These are phyloP conservation scores for Drosophila quadrilineata DNA, from an alignment of 1,140 invertebrate genomes.

Conservation along the genomic window DNA sequence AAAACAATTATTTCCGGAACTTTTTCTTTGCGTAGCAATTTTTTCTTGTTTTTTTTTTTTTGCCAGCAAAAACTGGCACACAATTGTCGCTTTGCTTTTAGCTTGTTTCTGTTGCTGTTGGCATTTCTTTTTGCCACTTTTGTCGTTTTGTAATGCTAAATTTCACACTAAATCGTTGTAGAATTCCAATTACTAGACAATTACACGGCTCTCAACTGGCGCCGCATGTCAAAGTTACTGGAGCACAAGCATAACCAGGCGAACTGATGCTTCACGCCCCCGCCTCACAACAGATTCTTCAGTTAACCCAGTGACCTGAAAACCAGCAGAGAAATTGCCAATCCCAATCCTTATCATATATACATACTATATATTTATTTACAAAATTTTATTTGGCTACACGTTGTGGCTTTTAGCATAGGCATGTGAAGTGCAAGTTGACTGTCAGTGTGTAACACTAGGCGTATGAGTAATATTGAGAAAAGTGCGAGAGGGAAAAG, in stretches of 20 bases:
- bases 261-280: too few relatives aligned
- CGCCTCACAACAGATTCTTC: background rate
- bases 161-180: constrained; percentile 69
- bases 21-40: constrained; percentile 49
- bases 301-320: constrained; percentile 63
- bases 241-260: constrained; percentile 4
- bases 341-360: too few relatives aligned
- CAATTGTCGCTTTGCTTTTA: constrained; percentile 26
- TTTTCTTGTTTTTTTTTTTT: too few relatives aligned
- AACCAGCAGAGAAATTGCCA: constrained; percentile 57
- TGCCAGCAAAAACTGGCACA: constrained; percentile 49
- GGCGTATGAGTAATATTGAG: constrained; percentile 45
- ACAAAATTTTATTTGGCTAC: constrained; percentile 4
- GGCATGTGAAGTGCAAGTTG: constrained; percentile 50
- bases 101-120: constrained; percentile 32
- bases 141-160: too few relatives aligned
- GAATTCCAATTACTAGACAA: constrained; percentile 72
- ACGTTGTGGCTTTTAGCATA: constrained; percentile 52
- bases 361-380: background rate
- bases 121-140: constrained; percentile 29
- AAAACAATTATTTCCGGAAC: constrained; percentile 74
- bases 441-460: constrained; percentile 26
- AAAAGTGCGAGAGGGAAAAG: background rate
- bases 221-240: constrained; percentile 50
- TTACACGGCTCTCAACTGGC: constrained; percentile 57